Evolutionary conservation across 2,888 invertebrate species (phyloP), one percentile per base, ranked within the genome.

Genomic region (Dorcus hopei): DNA sequence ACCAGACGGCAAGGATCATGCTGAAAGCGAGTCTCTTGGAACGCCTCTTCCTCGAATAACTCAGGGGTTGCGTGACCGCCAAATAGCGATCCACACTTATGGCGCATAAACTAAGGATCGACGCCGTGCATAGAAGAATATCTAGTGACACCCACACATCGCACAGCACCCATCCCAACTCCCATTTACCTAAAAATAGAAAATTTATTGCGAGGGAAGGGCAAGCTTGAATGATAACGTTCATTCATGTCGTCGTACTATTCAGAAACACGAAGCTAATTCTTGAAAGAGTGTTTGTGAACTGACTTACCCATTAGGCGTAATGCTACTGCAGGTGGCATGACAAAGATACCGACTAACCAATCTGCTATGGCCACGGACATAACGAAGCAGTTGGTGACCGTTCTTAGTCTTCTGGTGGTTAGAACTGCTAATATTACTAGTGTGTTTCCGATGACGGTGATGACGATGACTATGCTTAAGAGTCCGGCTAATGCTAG

Each of bases 371-470:
- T 89, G 0, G 97, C 97, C 74, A 97, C 80, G 53, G 95, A 96
- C 72, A 95, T 94, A 64, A 97, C 95, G 79, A 97, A 95, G 74
- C 95, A 93, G 76, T 97, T 97, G 50, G 96, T 97, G 38, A 96
- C 94, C 0, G 95, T 95, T 64, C 96, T 84, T 64, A 97, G 81
- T 64, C 95, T 84, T 65, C 91, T 86, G 0, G 93, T 92, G 1
- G 93, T 93, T 68, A 93, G 84, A 51, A 96, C 95, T 6, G 96
- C 93, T 16, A 90, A 83, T 66, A 96, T 95, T 56, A 96, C 94
- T 70, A 96, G 82, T 3, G 92, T 90, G 78, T 96, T 96, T 54
- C 96, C 96, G 57, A 92, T 84, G 64, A 89, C 87, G 41, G 89
- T 89, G 64, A 89, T 84, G 41, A 89, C 85, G 70, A 89, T 89